These are phyloP conservation scores for Oncorhynchus kisutch DNA, from an alignment of 2,113 vertebrate species.

Conservation along the genomic window DNA sequence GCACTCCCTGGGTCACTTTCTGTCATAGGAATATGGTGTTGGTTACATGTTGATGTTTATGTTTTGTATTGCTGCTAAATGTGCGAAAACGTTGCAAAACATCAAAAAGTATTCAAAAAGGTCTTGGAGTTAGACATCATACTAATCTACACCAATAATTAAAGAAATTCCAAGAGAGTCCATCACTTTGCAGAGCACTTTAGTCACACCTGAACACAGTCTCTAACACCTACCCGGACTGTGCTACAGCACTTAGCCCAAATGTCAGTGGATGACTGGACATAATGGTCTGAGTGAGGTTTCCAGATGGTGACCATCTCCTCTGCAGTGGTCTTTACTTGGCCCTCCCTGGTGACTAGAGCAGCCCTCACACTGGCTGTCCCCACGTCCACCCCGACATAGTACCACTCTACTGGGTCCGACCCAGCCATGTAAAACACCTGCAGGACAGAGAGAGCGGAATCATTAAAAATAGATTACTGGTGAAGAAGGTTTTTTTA, in stretches of 20 bases:
- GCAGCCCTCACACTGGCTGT: conserved; percentile 88
- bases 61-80: no score
- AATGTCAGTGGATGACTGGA: conserved; percentile 90
- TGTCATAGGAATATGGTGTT: conserved; percentile 53
- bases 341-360: conserved; percentile 79
- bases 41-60: no score
- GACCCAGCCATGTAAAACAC: conserved; percentile 38
- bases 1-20: conserved; percentile 76
- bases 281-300: conserved; percentile 82
- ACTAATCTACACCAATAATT: no score
- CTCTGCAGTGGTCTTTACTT: conserved; percentile 74
- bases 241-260: conserved; percentile 87
- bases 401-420: conserved; percentile 64
- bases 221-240: conserved; percentile 76
- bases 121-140: no score
- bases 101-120: no score
- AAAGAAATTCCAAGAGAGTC: no score
- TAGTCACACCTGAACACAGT: no score
- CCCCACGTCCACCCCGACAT: conserved; percentile 91
- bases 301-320: conserved; percentile 85
- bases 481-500: no score
- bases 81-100: no score
- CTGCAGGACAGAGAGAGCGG: not conserved
- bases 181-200: no score
- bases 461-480: no score